Evolutionary conservation across 2,797 vertebrate species (phyloP).

Genomic region (Oceanodroma leucorhoa): DNA sequence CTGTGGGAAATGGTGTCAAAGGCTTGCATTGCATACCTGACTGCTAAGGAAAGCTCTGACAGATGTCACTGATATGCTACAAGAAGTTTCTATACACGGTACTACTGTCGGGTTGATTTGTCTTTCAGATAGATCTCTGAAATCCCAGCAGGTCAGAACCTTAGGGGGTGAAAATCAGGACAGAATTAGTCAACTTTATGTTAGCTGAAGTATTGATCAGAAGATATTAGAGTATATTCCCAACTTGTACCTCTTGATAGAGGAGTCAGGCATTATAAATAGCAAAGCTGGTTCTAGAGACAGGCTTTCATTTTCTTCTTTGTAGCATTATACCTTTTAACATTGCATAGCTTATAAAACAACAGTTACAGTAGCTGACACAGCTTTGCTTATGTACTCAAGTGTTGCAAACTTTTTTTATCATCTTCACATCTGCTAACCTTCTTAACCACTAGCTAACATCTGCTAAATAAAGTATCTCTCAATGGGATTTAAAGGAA

Average conservation of each 20-base stretch:
- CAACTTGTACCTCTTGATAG: not conserved
- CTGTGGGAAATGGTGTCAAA: too few relatives aligned
- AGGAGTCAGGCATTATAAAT: not conserved
- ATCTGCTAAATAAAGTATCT: not conserved
- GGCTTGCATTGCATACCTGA: rapidly evolving
- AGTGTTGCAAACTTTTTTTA: not conserved
- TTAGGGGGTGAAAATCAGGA: not conserved
- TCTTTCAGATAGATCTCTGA: not conserved
- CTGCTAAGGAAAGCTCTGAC: not conserved
- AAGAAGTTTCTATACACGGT: not conserved
- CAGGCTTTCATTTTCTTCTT: not conserved
- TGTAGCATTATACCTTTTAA: not conserved
- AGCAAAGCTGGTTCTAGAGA: not conserved
- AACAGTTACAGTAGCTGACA: not conserved
- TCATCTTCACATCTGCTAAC: not conserved
- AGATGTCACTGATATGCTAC: not conserved
- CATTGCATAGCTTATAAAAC: not conserved
- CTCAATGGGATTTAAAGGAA: not conserved
- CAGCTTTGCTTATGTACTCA: not conserved
- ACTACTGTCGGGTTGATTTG: not conserved
- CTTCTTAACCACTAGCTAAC: not conserved
- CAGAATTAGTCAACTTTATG: not conserved
- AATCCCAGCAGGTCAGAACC: not conserved
- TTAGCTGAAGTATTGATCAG: not conserved
- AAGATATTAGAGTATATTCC: not conserved